Percentiles rank a stretch among this genome's conserved stretches.
phyloP scores from a whole-genome alignment of 2,797 vertebrate species.

The Dendrocincla fuliginosa region DNA sequence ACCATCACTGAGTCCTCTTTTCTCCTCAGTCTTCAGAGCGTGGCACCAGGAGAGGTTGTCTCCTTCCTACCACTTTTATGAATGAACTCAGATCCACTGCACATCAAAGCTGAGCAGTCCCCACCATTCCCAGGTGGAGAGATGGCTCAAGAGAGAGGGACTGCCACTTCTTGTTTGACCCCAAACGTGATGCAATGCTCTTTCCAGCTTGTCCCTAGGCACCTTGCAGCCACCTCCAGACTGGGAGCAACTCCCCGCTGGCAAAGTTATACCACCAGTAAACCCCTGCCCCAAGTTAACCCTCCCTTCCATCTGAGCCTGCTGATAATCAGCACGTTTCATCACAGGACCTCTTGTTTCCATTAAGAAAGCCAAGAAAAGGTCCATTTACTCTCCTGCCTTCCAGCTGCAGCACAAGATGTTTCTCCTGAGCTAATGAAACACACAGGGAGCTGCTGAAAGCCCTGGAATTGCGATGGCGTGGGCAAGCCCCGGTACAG shows the following conservation, averaged over 20 bases:
- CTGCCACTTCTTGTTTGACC: neutral
- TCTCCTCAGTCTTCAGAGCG: accelerated
- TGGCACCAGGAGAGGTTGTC: neutral
- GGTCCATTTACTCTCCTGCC: neutral
- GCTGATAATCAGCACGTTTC: neutral
- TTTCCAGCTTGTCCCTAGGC: neutral
- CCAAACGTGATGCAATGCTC: accelerated
- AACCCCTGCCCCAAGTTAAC: neutral
- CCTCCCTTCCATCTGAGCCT: neutral
- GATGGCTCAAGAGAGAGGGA: neutral
- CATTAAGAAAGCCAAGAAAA: neutral
- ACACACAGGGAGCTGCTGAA: neutral
- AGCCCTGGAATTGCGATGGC: neutral
- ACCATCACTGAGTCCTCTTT: accelerated
- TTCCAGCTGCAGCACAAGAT: neutral
- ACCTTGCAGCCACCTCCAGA: neutral
- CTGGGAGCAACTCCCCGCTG: neutral
- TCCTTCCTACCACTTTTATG: neutral
- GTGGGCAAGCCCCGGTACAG: neutral
- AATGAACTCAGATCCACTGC: neutral
- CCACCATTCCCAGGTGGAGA: neutral
- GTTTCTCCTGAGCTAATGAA: neutral
- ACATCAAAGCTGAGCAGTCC: neutral
- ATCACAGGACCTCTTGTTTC: neutral
- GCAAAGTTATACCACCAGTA: neutral